These are phyloP conservation scores for Brachionus manjavacas DNA, from an alignment of 1,140 invertebrate genomes.

Conservation along the genomic window DNA sequence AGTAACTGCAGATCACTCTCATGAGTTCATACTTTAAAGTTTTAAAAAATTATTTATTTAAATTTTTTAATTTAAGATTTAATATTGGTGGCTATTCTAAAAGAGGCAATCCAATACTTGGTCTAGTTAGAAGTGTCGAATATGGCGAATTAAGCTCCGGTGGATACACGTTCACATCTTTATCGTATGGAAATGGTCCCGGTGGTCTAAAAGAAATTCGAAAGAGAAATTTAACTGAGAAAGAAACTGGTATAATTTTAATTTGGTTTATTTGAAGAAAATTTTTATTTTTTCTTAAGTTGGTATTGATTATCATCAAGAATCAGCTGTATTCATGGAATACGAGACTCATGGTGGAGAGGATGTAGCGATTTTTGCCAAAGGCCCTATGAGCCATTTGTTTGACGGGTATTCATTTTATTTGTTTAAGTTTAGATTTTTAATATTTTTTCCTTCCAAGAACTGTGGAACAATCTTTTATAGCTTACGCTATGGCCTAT, in stretches of 20 bases:
- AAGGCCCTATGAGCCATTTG: conserved; percentile 74
- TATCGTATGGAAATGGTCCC: conserved; percentile 56
- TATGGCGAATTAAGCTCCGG: neutral
- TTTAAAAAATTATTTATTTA: neutral
- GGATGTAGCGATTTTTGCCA: conserved; percentile 48
- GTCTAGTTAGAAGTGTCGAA: conserved; percentile 27
- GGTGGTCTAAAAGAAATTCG: conserved; percentile 42
- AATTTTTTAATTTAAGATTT: conserved; percentile 43
- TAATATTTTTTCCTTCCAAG: neutral
- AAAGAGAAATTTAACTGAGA: conserved; percentile 22
- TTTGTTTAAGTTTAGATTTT: neutral
- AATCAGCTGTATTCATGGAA: conserved; percentile 65
- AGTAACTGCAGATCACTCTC: conserved; percentile 81
- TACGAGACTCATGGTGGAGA: conserved; percentile 57
- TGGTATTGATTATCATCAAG: conserved; percentile 46
- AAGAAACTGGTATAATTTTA: neutral
- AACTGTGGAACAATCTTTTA: conserved; percentile 38
- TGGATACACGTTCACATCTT: conserved; percentile 49
- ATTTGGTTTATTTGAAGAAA: neutral
- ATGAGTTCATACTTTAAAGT: conserved; percentile 46
- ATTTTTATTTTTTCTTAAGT: conserved; percentile 26
- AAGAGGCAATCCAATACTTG: conserved; percentile 47
- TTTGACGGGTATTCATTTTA: conserved; percentile 59
- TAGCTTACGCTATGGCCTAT: conserved; percentile 36
- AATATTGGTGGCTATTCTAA: conserved; percentile 44